Evolutionary conservation across 2,888 invertebrate species (phyloP).

Genomic region (Escarpia spicata): DNA sequence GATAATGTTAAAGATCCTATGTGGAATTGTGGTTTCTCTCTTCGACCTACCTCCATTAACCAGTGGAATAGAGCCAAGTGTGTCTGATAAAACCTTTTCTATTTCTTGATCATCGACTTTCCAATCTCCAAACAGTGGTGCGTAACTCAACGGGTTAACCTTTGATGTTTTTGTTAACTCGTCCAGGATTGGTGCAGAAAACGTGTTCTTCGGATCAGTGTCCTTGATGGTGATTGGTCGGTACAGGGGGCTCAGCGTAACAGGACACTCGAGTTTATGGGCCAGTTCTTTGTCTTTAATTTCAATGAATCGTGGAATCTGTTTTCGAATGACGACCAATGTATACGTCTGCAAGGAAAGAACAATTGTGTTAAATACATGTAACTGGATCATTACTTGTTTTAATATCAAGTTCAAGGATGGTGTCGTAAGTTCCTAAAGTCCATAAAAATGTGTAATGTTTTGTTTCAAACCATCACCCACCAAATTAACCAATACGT

Average conservation of each 20-base stretch:
- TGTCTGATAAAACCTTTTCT: constrained; percentile 54
- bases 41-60: constrained; percentile 49
- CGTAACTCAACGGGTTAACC: constrained; percentile 57
- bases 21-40: neutral
- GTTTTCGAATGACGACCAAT: constrained; percentile 52
- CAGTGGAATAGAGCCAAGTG: constrained; percentile 52
- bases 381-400: too few species aligned
- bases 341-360: constrained; percentile 52
- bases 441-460: too few species aligned
- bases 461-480: too few species aligned
- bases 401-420: too few species aligned
- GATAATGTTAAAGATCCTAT: neutral
- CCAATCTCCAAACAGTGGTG: constrained; percentile 54
- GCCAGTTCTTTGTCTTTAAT: constrained; percentile 51
- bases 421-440: too few species aligned
- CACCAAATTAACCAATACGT: too few species aligned
- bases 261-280: constrained; percentile 57
- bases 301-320: constrained; percentile 57
- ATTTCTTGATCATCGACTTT: constrained; percentile 53
- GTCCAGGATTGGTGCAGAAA: constrained; percentile 57
- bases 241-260: constrained; percentile 59
- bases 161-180: constrained; percentile 60
- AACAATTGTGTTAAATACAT: neutral
- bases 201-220: constrained; percentile 59
- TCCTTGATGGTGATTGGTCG: constrained; percentile 58